phyloP scores from a whole-genome alignment of 1,140 invertebrate species.

The Caenorhabditis briggsae region DNA sequence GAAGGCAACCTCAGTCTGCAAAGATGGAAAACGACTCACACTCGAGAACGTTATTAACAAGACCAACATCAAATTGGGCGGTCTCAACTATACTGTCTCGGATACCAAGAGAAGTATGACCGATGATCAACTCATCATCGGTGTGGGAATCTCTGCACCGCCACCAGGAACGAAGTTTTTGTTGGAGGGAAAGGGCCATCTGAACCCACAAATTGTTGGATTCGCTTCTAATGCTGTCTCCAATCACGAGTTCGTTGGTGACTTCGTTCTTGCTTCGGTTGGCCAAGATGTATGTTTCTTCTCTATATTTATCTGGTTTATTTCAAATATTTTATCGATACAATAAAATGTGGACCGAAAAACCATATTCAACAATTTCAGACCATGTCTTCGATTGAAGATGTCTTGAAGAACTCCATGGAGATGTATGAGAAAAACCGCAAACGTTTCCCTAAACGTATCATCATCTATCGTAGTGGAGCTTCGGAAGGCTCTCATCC shows the following conservation, averaged over 20 bases:
- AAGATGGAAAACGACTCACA: slow-evolving; percentile 60
- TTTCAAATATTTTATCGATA: background rate
- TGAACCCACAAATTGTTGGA: slow-evolving; percentile 61
- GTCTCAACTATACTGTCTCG: slow-evolving; percentile 64
- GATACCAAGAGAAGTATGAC: slow-evolving; percentile 50
- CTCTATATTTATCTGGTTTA: background rate
- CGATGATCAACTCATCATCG: slow-evolving; percentile 60
- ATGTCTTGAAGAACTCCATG: slow-evolving; percentile 47
- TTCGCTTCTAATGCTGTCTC: slow-evolving; percentile 61
- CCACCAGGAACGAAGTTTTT: slow-evolving; percentile 51
- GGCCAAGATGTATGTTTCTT: slow-evolving; percentile 54
- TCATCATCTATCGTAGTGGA: slow-evolving; percentile 66
- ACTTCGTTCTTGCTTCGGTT: slow-evolving; percentile 60
- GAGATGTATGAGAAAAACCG: background rate
- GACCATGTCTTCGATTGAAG: slow-evolving; percentile 51
- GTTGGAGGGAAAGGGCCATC: background rate
- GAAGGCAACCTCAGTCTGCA: slow-evolving; percentile 23
- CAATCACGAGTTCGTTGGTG: slow-evolving; percentile 66
- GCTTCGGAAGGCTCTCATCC: slow-evolving; percentile 65
- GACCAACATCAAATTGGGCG: slow-evolving; percentile 68
- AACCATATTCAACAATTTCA: background rate
- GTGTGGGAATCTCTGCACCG: slow-evolving; percentile 66
- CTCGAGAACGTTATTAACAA: slow-evolving; percentile 67
- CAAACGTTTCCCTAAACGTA: slow-evolving; percentile 41
- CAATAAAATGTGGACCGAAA: no score